These are phyloP conservation scores for Oryzias dopingdopingensis DNA, from an alignment of 2,797 vertebrate genomes.

Conservation along the genomic window DNA sequence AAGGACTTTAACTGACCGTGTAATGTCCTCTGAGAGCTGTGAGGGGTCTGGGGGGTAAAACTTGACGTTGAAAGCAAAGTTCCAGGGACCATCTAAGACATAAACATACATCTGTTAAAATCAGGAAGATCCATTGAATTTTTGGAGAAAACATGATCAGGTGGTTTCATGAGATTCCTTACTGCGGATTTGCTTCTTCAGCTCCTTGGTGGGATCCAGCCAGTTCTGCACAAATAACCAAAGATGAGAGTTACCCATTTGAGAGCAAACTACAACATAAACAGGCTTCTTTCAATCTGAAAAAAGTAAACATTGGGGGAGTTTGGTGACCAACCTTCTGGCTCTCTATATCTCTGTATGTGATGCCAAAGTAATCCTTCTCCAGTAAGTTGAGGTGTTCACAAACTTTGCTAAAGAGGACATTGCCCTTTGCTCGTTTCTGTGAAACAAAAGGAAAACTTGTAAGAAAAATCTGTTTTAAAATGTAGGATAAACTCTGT, in stretches of 20 bases:
- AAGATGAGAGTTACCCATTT: not conserved
- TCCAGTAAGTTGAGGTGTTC: conserved; percentile 97
- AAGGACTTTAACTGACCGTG: conserved; percentile 77
- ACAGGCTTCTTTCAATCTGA: not conserved
- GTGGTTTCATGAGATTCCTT: conserved; percentile 31
- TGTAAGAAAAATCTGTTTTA: not conserved
- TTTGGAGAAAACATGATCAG: not conserved
- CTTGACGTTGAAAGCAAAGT: conserved; percentile 97
- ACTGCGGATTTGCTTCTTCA: conserved; percentile 98
- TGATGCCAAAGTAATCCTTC: conserved; percentile 95
- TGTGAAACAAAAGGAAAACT: conserved; percentile 46
- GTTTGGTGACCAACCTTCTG: conserved; percentile 84
- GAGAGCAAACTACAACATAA: not conserved
- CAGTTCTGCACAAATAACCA: conserved; percentile 86
- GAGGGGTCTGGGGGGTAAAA: conserved; percentile 97
- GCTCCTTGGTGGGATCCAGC: conserved; percentile 94
- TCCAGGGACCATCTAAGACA: conserved; percentile 88
- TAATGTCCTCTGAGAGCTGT: conserved; percentile 95
- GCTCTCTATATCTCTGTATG: conserved; percentile 90
- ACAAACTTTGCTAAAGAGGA: conserved; percentile 93
- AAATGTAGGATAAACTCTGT: no score
- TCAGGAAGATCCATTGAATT: not conserved
- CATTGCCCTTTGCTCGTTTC: conserved; percentile 91
- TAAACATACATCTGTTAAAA: conserved; percentile 6
- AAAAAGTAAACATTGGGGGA: not conserved